These are phyloP conservation scores for Cyrtodaria siliqua DNA, from an alignment of 2,888 invertebrate genomes.

Conservation along the genomic window DNA sequence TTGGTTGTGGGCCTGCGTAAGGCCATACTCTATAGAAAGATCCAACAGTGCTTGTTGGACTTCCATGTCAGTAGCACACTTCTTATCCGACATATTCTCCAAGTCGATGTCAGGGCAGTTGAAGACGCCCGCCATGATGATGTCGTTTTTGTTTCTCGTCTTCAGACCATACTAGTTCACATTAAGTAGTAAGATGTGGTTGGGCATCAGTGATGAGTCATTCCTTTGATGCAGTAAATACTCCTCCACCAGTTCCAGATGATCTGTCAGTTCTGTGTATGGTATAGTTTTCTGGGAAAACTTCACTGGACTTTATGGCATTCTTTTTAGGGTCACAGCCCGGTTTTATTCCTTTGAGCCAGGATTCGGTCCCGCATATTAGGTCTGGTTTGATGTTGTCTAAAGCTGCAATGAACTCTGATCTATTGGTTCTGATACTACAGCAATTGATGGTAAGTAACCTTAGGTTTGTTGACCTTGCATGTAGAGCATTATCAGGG, in stretches of 20 bases:
- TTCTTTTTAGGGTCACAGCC: constrained; percentile 1
- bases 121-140: constrained; percentile 2
- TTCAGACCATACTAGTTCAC: too few relatives aligned
- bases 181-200: too few relatives aligned
- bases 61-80: not conserved
- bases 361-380: too few relatives aligned
- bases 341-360: too few relatives aligned
- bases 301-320: constrained; percentile 18
- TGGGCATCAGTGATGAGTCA: too few relatives aligned
- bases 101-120: constrained; percentile 6
- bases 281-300: constrained; percentile 1
- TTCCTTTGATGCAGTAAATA: too few relatives aligned
- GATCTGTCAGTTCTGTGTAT: constrained; percentile 10
- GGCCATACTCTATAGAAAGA: too few relatives aligned
- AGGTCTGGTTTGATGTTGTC: constrained; percentile 3
- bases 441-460: constrained; percentile 24
- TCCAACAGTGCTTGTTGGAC: not conserved
- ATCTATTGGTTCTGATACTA: constrained; percentile 14
- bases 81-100: not conserved
- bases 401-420: constrained; percentile 27
- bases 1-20: too few relatives aligned
- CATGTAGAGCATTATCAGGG: not conserved
- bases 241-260: constrained; percentile 10
- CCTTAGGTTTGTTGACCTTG: constrained; percentile 12
- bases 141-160: too few relatives aligned